These are phyloP conservation scores for Polyommatus icarus DNA, from an alignment of 2,888 invertebrate genomes.

Conservation along the genomic window DNA sequence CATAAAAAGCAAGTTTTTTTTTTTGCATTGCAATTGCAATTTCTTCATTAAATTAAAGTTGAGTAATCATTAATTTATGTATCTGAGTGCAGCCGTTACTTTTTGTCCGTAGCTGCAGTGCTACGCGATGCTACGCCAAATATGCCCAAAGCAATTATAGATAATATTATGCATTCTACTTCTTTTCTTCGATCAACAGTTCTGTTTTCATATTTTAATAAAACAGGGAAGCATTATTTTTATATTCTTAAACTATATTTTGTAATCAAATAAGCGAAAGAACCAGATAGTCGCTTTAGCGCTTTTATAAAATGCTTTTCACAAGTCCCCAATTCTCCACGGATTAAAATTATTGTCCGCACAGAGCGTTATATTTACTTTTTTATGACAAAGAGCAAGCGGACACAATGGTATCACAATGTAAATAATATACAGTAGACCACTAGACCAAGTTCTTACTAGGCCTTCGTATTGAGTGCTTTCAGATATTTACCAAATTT, in stretches of 20 bases:
- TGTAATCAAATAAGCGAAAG: not conserved
- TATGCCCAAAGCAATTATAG: no score
- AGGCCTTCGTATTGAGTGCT: not conserved
- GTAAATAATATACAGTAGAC: not conserved
- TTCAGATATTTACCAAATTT: not conserved
- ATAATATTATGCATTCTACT: no score
- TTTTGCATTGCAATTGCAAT: no score
- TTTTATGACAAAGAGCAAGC: constrained; percentile 31
- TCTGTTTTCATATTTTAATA: no score
- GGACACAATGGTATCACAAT: not conserved
- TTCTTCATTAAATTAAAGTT: no score
- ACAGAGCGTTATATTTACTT: constrained; percentile 21
- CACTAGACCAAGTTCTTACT: not conserved
- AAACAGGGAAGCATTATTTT: no score
- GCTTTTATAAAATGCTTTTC: not conserved
- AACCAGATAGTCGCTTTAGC: not conserved
- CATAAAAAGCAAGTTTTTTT: no score
- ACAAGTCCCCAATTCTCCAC: constrained; percentile 5
- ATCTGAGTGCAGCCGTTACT: no score
- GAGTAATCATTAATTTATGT: no score
- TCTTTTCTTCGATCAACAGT: no score
- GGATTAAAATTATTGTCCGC: constrained; percentile 25
- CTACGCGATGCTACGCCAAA: no score
- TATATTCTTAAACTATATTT: not conserved
- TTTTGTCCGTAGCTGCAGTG: no score